Base-by-base conservation (phyloP, 2,797 vertebrate genomes). In the Nasua narica region DNA sequence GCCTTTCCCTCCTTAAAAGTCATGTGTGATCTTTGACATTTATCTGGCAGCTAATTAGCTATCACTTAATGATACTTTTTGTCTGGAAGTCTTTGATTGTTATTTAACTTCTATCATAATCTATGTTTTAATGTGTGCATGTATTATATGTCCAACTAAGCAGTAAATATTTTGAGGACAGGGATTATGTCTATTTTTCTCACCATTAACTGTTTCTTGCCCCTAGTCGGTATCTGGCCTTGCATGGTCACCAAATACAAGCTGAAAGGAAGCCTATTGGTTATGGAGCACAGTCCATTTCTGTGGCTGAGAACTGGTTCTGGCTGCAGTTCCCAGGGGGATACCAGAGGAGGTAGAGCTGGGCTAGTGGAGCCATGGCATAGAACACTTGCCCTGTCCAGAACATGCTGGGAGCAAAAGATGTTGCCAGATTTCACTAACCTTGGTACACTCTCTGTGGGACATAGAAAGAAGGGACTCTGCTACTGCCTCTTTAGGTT, bases 301-400 rank as follows among this genome's bases (percentile, higher is more conserved):
- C 27, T 14, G 1, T 0, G 0, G 69, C 52, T 82, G 37, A 93
- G 11, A 40, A 50, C 25, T 32, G 27, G 5, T 6, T 21, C 29
- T 32, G 18, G 18, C 13, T 46, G 16, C 32, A n/a, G 7, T 8
- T 54, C n/a, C 14, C 50, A 2, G 72, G 29, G 13, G 37, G 8
- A 0, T 25, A 14, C 2, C 0, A 32, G 37, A 58, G 46, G 23
- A 29, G 4, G 25, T 16, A 9, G 18, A 23, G 19, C 56, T 69
- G 32, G 16, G 70, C 37, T 19, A 16, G 3, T 7, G 37, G 4
- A 37, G 25, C 8, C 4, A 65, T 40, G 4, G 3, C 37, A 54
- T 21, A 18, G 1, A 40, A 19, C 10, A n/a, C 25, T 23, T 35
- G 0, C 2, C 25, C 46, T 4, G 1, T 50, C 11, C 15, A 7